Conservation (phyloP, 2,888 invertebrate species). For the Masnerella sp. region DNA sequence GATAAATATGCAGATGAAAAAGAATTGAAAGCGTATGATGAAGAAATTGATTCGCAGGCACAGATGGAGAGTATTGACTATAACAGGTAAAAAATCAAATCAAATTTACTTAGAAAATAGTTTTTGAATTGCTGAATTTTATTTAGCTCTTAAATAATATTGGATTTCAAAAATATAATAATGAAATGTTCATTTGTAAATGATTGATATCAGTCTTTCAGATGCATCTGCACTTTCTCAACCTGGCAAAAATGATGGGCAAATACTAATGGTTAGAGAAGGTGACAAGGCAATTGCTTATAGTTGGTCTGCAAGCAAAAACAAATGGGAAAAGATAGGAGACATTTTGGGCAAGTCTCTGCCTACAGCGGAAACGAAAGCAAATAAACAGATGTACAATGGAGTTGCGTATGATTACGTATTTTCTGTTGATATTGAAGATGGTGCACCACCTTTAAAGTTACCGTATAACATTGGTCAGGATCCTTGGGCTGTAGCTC, state of each 20-base stretch:
- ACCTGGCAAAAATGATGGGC: conserved; percentile 89
- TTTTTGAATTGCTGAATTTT: no score
- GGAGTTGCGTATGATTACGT: conserved; percentile 97
- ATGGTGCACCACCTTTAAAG: conserved; percentile 91
- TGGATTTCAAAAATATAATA: no score
- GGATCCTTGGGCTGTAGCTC: conserved; percentile 95
- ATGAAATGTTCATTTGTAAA: no score
- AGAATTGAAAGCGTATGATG: conserved; percentile 83
- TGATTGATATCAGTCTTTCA: conserved; percentile 82
- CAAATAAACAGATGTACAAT: conserved; percentile 88
- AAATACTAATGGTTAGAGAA: conserved; percentile 89
- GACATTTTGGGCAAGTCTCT: conserved; percentile 91
- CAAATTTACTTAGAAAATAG: no score
- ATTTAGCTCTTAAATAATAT: no score
- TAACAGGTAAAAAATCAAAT: conserved; percentile 83
- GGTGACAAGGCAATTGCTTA: conserved; percentile 88
- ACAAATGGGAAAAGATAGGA: conserved; percentile 91
- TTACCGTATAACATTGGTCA: conserved; percentile 93
- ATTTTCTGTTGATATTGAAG: conserved; percentile 96
- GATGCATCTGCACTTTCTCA: conserved; percentile 87
- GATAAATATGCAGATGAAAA: conserved; percentile 84
- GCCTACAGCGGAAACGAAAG: conserved; percentile 80
- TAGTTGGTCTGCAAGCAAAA: conserved; percentile 83
- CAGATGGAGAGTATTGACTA: conserved; percentile 92
- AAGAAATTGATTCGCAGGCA: conserved; percentile 84